A percentile compares a stretch with the other conserved stretches of the same genome.
phyloP scores from a whole-genome alignment of 2,888 invertebrate genomes.

The Orchesellides sinensis region DNA sequence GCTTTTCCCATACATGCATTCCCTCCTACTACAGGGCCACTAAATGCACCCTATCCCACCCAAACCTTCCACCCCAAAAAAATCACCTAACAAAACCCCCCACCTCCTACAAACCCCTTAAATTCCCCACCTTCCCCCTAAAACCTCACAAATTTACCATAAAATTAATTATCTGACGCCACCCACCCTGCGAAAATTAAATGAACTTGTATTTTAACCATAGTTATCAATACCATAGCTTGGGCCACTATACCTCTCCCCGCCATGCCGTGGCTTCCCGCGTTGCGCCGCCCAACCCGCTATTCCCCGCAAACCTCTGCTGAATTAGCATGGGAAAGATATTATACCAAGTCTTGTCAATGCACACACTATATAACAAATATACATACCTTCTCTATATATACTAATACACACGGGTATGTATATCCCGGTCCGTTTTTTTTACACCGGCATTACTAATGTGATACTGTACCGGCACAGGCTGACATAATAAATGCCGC shows the following conservation, averaged over 20 bases:
- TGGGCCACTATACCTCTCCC: slow-evolving; percentile 68
- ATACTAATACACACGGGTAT: not conserved
- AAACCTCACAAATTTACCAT: slow-evolving; percentile 1
- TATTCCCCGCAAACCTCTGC: slow-evolving; percentile 19
- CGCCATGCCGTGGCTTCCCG: slow-evolving; percentile 70
- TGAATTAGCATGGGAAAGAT: slow-evolving; percentile 1
- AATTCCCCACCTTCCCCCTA: slow-evolving; percentile 28
- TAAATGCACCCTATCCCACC: slow-evolving; percentile 24
- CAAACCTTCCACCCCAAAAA: slow-evolving; percentile 27
- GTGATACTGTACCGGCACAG: slow-evolving; percentile 46
- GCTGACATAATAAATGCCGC: slow-evolving; percentile 58
- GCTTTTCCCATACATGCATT: slow-evolving; percentile 9
- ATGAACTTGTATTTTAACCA: slow-evolving; percentile 32
- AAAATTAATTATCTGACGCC: slow-evolving; percentile 4
- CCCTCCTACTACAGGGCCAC: slow-evolving; percentile 29
- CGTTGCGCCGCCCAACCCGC: slow-evolving; percentile 62
- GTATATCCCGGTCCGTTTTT: not conserved
- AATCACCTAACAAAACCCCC: too few species aligned
- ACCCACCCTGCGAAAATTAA: slow-evolving; percentile 25
- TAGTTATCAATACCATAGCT: slow-evolving; percentile 50
- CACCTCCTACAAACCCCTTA: not conserved
- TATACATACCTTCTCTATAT: not conserved
- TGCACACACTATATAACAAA: slow-evolving; percentile 4
- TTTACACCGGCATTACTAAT: slow-evolving; percentile 48
- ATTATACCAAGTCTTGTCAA: not conserved